Conservation (phyloP, 2,113 vertebrate species). For the Phalacrocorax aristotelis region DNA sequence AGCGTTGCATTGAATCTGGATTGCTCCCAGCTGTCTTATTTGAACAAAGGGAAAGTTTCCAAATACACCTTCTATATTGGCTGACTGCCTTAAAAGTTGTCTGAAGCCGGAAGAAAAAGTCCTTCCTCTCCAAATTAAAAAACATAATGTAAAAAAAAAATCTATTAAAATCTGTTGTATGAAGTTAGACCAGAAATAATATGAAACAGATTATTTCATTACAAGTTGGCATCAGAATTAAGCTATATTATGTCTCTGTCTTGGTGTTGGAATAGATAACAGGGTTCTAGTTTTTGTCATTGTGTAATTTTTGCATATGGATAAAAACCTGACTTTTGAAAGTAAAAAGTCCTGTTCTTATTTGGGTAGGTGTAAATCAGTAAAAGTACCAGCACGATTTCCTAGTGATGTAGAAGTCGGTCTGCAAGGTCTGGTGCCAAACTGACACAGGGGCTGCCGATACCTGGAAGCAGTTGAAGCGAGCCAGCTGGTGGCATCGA, state of each 20-base stretch:
- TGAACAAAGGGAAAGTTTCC: slow-evolving; percentile 55
- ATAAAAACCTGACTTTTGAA: background rate
- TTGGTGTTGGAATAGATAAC: background rate
- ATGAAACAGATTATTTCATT: background rate
- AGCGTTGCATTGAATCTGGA: slow-evolving; percentile 8
- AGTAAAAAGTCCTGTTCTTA: background rate
- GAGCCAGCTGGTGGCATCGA: background rate
- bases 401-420: background rate
- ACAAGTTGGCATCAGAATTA: background rate
- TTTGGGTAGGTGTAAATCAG: background rate
- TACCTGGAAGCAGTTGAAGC: background rate
- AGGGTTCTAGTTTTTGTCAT: background rate
- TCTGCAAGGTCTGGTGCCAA: background rate
- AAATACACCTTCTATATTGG: slow-evolving; percentile 41
- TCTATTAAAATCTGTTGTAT: background rate
- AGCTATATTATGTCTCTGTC: background rate
- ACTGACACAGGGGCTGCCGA: background rate
- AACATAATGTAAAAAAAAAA: background rate
- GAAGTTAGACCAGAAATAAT: background rate
- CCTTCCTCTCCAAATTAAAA: background rate
- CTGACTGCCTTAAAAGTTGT: slow-evolving; percentile 1
- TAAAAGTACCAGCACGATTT: background rate
- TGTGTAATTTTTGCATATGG: background rate
- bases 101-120: background rate
- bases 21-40: slow-evolving; percentile 43